phyloP scores from a whole-genome alignment of 2,797 vertebrate genomes.

The Cetoscarus ocellatus region DNA sequence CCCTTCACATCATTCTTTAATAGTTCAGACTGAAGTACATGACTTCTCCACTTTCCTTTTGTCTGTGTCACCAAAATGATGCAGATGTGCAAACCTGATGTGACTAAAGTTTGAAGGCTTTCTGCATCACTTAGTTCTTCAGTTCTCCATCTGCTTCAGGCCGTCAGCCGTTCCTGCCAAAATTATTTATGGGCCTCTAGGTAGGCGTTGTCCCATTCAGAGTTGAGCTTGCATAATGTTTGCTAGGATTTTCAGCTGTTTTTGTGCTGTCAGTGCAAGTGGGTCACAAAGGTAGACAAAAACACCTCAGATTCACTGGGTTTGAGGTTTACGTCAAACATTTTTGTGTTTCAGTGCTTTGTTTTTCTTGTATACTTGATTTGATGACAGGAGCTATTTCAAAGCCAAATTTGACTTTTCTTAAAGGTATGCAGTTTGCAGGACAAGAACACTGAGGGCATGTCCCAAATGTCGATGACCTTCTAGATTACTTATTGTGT shows the following conservation, averaged over 20 bases:
- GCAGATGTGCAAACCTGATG: background rate
- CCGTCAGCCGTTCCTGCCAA: background rate
- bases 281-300: background rate
- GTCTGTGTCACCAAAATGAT: background rate
- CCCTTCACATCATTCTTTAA: background rate
- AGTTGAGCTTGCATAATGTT: slow-evolving; percentile 1
- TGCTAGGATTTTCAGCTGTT: background rate
- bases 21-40: background rate
- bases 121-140: background rate
- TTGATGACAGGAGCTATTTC: no score
- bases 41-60: background rate
- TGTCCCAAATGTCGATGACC: no score
- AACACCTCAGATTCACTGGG: background rate
- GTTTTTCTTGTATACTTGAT: no score
- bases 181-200: background rate
- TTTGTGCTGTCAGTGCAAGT: background rate
- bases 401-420: no score
- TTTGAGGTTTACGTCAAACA: no score
- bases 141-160: slow-evolving; percentile 4
- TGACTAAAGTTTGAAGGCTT: background rate
- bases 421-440: no score
- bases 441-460: no score
- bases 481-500: no score
- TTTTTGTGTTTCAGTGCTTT: no score
- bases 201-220: background rate